Conservation (phyloP, 2,797 vertebrate species). For the Pelochelys cantorii region DNA sequence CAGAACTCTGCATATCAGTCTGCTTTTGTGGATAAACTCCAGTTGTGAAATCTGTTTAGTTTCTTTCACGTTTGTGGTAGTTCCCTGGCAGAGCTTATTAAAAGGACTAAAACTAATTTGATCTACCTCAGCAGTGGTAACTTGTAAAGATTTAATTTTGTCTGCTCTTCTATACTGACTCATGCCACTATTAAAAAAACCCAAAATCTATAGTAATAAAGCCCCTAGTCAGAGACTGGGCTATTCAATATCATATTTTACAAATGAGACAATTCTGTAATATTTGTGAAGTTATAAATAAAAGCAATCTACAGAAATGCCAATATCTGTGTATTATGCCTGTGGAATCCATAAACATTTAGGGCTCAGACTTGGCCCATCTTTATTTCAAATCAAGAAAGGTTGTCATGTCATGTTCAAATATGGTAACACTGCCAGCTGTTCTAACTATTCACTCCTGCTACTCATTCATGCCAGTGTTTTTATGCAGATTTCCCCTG, state of each 20-base stretch:
- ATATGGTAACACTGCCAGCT: too few relatives aligned
- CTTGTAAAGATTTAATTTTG: conserved; percentile 5
- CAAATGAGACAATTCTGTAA: not conserved
- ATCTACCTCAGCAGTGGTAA: conserved; percentile 30
- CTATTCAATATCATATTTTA: not conserved
- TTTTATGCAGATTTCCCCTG: not conserved
- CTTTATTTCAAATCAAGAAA: not conserved
- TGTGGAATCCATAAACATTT: not conserved
- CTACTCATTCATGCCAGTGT: not conserved
- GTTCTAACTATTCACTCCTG: not conserved
- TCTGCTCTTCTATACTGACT: conserved; percentile 23
- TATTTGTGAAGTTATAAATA: not conserved
- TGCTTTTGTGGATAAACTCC: not conserved
- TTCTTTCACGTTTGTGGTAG: conserved; percentile 9
- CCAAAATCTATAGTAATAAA: not conserved
- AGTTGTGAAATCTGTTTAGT: conserved; percentile 33
- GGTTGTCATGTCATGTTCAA: not conserved
- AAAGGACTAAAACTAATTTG: conserved; percentile 16
- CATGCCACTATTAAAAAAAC: not conserved
- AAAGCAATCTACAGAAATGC: not conserved
- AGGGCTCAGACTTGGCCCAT: not conserved
- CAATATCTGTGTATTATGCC: rapidly evolving
- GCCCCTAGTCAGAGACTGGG: not conserved
- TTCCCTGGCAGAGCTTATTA: conserved; percentile 44
- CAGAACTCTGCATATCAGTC: not conserved